Conservation (phyloP, 2,888 invertebrate genomes). For the Arenicola marina region DNA sequence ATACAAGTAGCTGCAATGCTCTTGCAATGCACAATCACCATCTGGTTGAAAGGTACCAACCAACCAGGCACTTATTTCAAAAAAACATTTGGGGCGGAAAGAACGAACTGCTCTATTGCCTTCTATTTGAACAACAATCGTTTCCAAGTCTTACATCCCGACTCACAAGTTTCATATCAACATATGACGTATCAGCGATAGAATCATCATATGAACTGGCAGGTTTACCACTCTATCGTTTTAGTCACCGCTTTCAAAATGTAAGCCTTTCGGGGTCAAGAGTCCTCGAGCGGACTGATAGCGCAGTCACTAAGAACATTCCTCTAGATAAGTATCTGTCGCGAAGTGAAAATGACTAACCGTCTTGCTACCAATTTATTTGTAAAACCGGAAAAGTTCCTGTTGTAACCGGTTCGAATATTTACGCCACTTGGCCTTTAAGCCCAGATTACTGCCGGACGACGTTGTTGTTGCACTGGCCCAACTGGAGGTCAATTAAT, state of each 20-base stretch:
- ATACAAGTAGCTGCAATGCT: too few species aligned
- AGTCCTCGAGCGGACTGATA: constrained; percentile 21
- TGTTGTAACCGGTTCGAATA: constrained; percentile 8
- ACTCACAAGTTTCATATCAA: too few species aligned
- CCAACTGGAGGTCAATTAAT: too few species aligned
- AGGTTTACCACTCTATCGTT: constrained; percentile 28
- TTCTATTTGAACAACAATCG: too few species aligned
- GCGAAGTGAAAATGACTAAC: constrained; percentile 4
- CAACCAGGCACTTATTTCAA: too few species aligned
- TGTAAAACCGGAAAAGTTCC: constrained; percentile 11
- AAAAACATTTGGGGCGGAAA: too few species aligned
- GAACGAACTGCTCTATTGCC: too few species aligned
- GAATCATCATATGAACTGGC: constrained; percentile 30
- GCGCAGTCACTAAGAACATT: constrained; percentile 22
- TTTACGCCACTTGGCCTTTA: constrained; percentile 29
- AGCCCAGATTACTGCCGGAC: constrained; percentile 27
- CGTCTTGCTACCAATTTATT: constrained; percentile 11
- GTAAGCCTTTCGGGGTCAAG: constrained; percentile 30
- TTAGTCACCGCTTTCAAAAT: constrained; percentile 30
- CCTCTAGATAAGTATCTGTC: constrained; percentile 26
- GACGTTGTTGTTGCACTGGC: constrained; percentile 31
- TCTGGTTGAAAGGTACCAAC: too few species aligned
- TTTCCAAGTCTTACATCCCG: too few species aligned
- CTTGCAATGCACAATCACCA: too few species aligned
- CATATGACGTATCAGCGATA: constrained; percentile 32